phyloP scores from a whole-genome alignment of 2,113 vertebrate genomes.

The Terrapene triunguis region DNA sequence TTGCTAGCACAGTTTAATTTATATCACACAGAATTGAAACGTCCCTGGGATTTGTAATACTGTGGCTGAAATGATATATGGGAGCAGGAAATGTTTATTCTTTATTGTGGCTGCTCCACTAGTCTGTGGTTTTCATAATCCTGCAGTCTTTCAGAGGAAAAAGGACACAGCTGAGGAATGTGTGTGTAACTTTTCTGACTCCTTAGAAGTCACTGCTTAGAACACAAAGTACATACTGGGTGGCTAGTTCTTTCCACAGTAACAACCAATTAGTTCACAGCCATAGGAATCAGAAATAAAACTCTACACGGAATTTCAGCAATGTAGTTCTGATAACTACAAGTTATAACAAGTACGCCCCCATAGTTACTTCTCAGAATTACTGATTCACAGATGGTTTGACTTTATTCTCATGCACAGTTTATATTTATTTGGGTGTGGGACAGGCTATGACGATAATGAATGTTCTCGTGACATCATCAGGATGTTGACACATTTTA shows the following conservation, averaged over 20 bases:
- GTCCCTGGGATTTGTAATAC: neutral
- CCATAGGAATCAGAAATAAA: conserved; percentile 6
- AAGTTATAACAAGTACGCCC: conserved; percentile 29
- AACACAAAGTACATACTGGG: neutral
- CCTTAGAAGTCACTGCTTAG: neutral
- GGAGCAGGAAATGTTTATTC: neutral
- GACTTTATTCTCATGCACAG: conserved; percentile 27
- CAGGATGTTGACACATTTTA: neutral
- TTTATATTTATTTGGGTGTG: conserved; percentile 57
- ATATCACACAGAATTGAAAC: neutral
- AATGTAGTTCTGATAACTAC: neutral
- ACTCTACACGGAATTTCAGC: neutral
- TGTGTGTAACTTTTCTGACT: neutral
- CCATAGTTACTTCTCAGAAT: neutral
- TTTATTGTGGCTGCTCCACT: neutral
- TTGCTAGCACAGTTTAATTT: neutral
- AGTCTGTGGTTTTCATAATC: neutral
- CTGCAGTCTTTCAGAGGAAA: neutral
- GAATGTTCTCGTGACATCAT: neutral
- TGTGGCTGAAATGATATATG: neutral
- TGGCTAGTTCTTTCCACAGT: conserved; percentile 4
- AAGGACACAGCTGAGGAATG: neutral
- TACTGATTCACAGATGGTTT: conserved; percentile 40
- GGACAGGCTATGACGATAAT: conserved; percentile 10
- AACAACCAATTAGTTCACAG: conserved; percentile 16